These are phyloP conservation scores for Oplegnathus fasciatus DNA, from an alignment of 2,113 vertebrate species.

Conservation along the genomic window DNA sequence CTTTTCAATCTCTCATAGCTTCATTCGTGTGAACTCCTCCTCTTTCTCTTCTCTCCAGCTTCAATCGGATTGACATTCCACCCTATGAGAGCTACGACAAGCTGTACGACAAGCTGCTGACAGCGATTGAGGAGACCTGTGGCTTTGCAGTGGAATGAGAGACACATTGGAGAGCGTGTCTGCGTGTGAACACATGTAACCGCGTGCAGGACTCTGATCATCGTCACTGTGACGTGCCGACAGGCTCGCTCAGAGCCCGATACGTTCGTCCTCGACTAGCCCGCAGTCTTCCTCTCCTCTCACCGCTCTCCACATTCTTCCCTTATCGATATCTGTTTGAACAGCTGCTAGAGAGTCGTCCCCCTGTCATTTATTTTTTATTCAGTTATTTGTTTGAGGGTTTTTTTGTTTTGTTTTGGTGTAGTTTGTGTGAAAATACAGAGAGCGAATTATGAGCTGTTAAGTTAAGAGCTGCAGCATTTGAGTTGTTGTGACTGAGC, in stretches of 20 bases:
- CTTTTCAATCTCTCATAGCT: neutral
- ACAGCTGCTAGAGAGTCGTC: conserved; percentile 71
- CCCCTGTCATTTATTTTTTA: neutral
- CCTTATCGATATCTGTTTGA: conserved; percentile 51
- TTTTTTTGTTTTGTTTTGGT: conserved; percentile 5
- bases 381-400: neutral
- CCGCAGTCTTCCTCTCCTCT: conserved; percentile 72
- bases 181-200: conserved; percentile 33
- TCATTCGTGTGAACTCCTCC: neutral
- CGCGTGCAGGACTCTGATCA: conserved; percentile 44
- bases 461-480: conserved; percentile 7
- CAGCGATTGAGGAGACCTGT: conserved; percentile 97
- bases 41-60: conserved; percentile 82
- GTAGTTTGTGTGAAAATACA: conserved; percentile 24
- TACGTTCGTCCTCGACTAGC: conserved; percentile 20
- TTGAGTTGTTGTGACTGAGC: neutral
- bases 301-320: conserved; percentile 44
- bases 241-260: conserved; percentile 9
- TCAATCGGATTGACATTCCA: conserved; percentile 98
- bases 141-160: conserved; percentile 97
- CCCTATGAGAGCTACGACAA: conserved; percentile 97
- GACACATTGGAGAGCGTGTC: conserved; percentile 15
- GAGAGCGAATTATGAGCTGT: conserved; percentile 9
- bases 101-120: conserved; percentile 98
- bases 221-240: neutral